Base-by-base conservation (phyloP, 2,797 vertebrate species). In the Typhlichthys eigenmanni region DNA sequence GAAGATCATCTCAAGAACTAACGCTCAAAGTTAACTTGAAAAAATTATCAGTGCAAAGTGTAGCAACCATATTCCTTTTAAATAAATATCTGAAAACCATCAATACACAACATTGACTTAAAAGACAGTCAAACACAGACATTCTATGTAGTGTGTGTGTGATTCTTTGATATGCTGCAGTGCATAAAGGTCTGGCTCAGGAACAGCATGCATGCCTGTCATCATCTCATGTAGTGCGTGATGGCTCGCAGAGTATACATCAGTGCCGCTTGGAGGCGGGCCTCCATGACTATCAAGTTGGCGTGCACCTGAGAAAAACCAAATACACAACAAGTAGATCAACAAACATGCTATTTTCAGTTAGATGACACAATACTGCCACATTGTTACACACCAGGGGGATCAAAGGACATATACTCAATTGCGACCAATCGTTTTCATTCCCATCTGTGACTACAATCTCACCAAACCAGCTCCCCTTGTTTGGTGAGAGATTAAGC, bases 151-250 rank as follows among this genome's bases (percentile, higher is more conserved):
- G 8, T 56, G 43, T 7, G n/a, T 55, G 52, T 47, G 24, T 48
- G 61, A 47, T 61, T 11, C 1, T 4, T 16, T 50, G 43, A 6
- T 47, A 62, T 71, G 50, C 64, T 47, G 53, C 71, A 75, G 60
- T 54, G 17, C 48, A 8, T 1, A 76, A 75, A 76, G 71, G 84
- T 80, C 85, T 83, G 87, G 88, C 89, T 86, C 87, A 87, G 81
- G 74, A 64, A 80, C 62, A 61, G 82, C 76, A 71, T 47, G 64
- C 61, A 32, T 50, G 17, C 19, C 8, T 13, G 49, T 45, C 1
- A 60, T 92, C 87, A 94, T 87, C 90, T 92, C 90, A 93, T 93
- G 82, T 93, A 93, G 55, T 89, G 88, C 9, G 92, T 93, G 67
- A 94, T 93, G 55, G 93, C 92, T 79, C 92, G 72, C 24, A 94